phyloP scores from a whole-genome alignment of 2,888 invertebrate genomes.

The Sarcophaga carnaria region DNA sequence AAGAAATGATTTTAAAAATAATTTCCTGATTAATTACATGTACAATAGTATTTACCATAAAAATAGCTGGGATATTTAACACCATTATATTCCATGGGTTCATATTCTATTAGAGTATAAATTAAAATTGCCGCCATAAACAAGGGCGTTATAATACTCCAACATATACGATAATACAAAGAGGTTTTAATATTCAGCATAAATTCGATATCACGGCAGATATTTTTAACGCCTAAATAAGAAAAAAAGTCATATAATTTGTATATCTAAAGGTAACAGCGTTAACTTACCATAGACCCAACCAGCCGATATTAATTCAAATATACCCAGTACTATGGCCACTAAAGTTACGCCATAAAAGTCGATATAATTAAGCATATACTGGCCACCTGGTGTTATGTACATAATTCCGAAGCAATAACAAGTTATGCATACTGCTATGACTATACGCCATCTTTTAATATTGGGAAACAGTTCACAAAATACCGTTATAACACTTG shows the following conservation, averaged over 20 bases:
- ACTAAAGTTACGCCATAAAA: conserved; percentile 89
- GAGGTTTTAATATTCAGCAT: conserved; percentile 87
- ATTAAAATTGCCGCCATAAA: conserved; percentile 87
- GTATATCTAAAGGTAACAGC: too few relatives aligned
- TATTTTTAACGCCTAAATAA: conserved; percentile 83
- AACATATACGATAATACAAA: conserved; percentile 90
- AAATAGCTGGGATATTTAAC: conserved; percentile 84
- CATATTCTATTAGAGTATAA: conserved; percentile 85
- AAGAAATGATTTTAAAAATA: not conserved
- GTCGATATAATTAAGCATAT: conserved; percentile 87
- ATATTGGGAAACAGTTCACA: conserved; percentile 81
- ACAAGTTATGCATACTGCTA: conserved; percentile 81
- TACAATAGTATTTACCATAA: conserved; percentile 82
- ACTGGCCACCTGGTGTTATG: conserved; percentile 88
- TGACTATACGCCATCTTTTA: conserved; percentile 83
- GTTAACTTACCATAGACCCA: conserved; percentile 87
- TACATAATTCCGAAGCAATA: conserved; percentile 85
- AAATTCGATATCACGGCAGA: conserved; percentile 88
- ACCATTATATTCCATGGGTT: conserved; percentile 85
- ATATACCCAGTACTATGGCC: conserved; percentile 85
- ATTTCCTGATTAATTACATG: conserved; percentile 15
- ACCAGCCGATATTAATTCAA: conserved; percentile 87
- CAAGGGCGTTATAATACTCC: conserved; percentile 89
- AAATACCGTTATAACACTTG: conserved; percentile 82
- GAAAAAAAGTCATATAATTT: not conserved